Conservation (phyloP, 2,113 vertebrate species). For the Alouatta palliata region DNA sequence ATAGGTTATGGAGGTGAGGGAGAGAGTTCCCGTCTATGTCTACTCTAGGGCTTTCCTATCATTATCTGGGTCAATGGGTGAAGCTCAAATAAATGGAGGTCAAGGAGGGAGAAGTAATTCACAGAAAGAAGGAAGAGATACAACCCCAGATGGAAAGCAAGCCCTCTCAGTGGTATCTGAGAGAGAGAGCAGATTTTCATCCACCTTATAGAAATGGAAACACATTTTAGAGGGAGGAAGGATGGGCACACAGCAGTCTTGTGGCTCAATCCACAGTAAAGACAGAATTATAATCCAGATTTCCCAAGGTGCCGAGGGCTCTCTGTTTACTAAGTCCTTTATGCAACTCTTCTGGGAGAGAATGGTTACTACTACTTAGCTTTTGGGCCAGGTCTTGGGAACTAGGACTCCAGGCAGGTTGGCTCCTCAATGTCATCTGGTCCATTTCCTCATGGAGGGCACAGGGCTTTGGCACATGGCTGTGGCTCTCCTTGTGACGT, state of each 20-base stretch:
- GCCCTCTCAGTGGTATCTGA: background rate
- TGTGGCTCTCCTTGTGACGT: background rate
- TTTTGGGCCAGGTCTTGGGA: background rate
- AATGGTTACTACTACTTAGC: background rate
- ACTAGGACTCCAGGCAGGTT: background rate
- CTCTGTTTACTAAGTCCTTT: background rate
- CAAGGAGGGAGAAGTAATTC: background rate
- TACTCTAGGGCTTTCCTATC: background rate
- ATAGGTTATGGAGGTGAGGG: background rate
- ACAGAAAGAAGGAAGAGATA: background rate
- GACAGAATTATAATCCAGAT: background rate
- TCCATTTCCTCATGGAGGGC: background rate
- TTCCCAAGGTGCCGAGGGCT: background rate
- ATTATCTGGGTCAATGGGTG: background rate
- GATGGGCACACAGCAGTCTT: background rate
- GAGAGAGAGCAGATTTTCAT: background rate
- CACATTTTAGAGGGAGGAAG: background rate
- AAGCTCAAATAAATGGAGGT: background rate
- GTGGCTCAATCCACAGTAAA: background rate
- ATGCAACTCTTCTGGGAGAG: background rate
- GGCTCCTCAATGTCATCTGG: background rate
- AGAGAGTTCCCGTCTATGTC: background rate
- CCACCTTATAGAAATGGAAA: background rate
- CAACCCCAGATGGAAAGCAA: background rate
- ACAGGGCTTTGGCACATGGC: background rate